Evolutionary conservation across 2,113 vertebrate genomes (phyloP).

Genomic region (Atlantisia rogersi): DNA sequence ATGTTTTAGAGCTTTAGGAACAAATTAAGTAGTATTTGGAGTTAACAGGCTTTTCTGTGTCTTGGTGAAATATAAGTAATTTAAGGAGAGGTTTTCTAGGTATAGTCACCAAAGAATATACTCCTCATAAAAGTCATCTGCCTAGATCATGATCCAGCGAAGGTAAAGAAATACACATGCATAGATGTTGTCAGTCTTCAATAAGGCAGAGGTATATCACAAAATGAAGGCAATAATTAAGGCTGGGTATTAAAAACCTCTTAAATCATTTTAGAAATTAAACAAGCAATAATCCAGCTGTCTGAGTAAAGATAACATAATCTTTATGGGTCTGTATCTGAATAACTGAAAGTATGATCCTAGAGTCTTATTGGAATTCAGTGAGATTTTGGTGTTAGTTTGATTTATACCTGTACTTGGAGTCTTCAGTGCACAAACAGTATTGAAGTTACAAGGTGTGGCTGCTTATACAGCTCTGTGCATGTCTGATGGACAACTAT

Average conservation of each 20-base stretch:
- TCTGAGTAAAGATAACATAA: background rate
- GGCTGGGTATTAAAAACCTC: background rate
- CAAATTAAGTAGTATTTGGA: background rate
- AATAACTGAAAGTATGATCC: background rate
- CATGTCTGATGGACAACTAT: background rate
- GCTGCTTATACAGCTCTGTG: background rate
- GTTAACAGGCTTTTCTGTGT: background rate
- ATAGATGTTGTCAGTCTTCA: background rate
- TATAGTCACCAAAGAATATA: background rate
- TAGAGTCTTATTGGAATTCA: background rate
- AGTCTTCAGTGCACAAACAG: background rate
- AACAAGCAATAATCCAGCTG: background rate
- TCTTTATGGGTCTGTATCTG: background rate
- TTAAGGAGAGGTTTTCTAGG: background rate
- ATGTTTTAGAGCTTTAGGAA: background rate
- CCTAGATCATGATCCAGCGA: background rate
- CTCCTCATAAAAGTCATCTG: background rate
- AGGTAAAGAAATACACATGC: background rate
- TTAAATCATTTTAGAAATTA: background rate
- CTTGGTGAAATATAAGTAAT: background rate
- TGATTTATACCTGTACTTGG: background rate
- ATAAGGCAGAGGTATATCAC: background rate
- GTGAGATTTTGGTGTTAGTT: background rate
- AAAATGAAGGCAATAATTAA: background rate
- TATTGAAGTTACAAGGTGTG: background rate